Evolutionary conservation across 2,888 invertebrate genomes (phyloP).

Genomic region (Pollenia angustigena): DNA sequence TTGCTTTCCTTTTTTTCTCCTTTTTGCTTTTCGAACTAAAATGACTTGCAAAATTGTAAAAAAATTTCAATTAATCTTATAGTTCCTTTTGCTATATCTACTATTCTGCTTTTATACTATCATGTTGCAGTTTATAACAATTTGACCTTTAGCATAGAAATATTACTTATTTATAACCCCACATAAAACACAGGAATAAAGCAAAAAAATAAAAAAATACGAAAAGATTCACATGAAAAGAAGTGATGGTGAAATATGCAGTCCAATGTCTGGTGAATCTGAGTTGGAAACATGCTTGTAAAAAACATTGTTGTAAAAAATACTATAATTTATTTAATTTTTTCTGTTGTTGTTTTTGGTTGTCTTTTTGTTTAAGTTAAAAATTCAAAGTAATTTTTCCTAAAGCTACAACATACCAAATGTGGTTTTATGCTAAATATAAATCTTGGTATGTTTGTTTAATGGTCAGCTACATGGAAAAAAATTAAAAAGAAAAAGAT

Average conservation of each 20-base stretch:
- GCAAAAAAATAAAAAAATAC: neutral
- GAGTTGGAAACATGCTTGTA: neutral
- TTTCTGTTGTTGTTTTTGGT: slow-evolving; percentile 9
- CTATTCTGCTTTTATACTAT: slow-evolving; percentile 19
- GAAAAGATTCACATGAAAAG: neutral
- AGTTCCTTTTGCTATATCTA: slow-evolving; percentile 1
- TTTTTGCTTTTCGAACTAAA: slow-evolving; percentile 15
- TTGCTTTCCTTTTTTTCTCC: neutral
- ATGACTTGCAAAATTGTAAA: slow-evolving; percentile 63
- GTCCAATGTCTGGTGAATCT: neutral
- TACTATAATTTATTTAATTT: slow-evolving; percentile 52
- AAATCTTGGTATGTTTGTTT: slow-evolving; percentile 72
- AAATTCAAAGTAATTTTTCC: slow-evolving; percentile 73
- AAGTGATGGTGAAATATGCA: neutral
- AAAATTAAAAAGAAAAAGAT: slow-evolving; percentile 15
- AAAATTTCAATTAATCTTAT: slow-evolving; percentile 68
- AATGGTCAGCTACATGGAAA: slow-evolving; percentile 47
- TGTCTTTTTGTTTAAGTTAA: slow-evolving; percentile 53
- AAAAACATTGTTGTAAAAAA: neutral
- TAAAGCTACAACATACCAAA: slow-evolving; percentile 70
- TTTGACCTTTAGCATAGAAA: slow-evolving; percentile 66
- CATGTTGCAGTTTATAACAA: slow-evolving; percentile 46
- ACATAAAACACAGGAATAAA: slow-evolving; percentile 4
- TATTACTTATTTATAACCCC: slow-evolving; percentile 57
- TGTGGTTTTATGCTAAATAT: slow-evolving; percentile 74